A percentile compares a stretch with the other conserved stretches of the same genome.
Conservation (phyloP, 1,140 invertebrate genomes). For the Lepidostoma basale region DNA sequence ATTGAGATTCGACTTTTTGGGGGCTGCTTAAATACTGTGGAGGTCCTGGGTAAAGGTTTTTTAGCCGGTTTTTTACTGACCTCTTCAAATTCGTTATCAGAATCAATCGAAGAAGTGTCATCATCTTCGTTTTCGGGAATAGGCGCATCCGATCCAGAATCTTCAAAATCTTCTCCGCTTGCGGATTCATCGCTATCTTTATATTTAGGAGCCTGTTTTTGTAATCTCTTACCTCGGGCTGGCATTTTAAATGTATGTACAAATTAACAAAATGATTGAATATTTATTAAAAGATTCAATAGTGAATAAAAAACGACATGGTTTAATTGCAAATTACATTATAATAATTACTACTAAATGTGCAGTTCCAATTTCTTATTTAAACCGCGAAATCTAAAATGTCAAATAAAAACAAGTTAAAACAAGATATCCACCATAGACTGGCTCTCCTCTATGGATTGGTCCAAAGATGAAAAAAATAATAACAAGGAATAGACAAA, state of each 20-base stretch:
- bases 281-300: neutral
- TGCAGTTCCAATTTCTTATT: no score
- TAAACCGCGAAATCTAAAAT: no score
- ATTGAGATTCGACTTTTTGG: constrained; percentile 3
- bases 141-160: constrained; percentile 59
- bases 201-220: constrained; percentile 28
- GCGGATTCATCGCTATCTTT: constrained; percentile 50
- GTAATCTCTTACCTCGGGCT: neutral
- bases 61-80: neutral
- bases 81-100: constrained; percentile 31
- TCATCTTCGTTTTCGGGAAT: constrained; percentile 47
- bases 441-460: no score
- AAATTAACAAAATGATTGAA: constrained; percentile 3
- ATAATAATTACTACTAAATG: no score
- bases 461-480: no score
- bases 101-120: constrained; percentile 30
- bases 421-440: no score
- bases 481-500: no score
- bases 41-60: constrained; percentile 6
- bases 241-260: constrained; percentile 17
- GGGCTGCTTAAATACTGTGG: neutral
- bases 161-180: constrained; percentile 56
- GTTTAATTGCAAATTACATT: no score
- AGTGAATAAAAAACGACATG: neutral
- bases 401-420: no score